Percentiles rank a stretch among this genome's conserved stretches.
Conservation (phyloP, 37 sponge, comb jelly and placozoan species). For the Cliona cf. orientalis region DNA sequence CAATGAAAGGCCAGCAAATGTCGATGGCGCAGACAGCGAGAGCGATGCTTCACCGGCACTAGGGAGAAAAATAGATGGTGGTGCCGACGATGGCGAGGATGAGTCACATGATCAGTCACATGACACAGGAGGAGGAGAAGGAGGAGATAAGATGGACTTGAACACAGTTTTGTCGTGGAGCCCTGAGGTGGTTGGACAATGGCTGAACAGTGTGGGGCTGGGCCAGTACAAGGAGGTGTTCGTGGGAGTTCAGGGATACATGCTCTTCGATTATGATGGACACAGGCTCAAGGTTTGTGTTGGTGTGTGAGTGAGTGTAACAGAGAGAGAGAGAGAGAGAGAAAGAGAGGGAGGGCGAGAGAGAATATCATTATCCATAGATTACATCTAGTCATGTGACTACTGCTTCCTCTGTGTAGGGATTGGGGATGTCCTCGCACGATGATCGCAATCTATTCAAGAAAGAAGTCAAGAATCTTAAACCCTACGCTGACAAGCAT, state of each 20-base stretch:
- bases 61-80: neutral
- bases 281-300: conserved; percentile 51
- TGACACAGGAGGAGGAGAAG: no score
- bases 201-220: conserved; percentile 41
- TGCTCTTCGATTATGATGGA: conserved; percentile 53
- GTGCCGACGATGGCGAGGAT: no score
- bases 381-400: neutral
- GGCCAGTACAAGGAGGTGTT: conserved; percentile 37
- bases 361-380: neutral
- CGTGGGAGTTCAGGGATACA: conserved; percentile 36
- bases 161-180: conserved; percentile 34
- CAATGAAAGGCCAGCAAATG: neutral
- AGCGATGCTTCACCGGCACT: neutral
- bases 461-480: conserved; percentile 53
- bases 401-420: conserved; percentile 4
- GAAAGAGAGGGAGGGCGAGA: neutral
- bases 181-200: conserved; percentile 37
- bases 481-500: conserved; percentile 56
- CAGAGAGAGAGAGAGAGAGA: neutral
- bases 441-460: conserved; percentile 56
- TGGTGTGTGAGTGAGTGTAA: neutral
- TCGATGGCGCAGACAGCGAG: neutral
- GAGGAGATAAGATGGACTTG: neutral
- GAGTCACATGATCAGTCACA: neutral
- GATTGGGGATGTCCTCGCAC: conserved; percentile 26